Percentiles rank a stretch among this genome's conserved stretches.
Evolutionary conservation across 2,888 invertebrate species (phyloP).

Genomic region (Lepidochrysops patricia): DNA sequence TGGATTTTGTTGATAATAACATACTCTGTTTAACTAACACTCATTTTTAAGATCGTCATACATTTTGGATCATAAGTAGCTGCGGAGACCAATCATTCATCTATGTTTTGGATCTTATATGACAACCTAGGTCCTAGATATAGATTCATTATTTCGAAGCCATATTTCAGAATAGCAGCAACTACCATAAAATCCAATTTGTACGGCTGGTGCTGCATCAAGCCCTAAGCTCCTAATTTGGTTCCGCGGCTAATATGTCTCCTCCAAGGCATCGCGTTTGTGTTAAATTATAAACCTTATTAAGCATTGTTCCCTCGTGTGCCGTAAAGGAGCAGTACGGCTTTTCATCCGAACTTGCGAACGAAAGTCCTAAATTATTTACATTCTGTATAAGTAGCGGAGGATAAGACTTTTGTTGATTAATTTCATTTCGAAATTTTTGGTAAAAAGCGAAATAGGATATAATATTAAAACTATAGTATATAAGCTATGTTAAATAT

Average conservation of each 20-base stretch:
- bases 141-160: not conserved
- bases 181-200: not conserved
- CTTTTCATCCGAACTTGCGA: slow-evolving; percentile 35
- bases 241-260: slow-evolving; percentile 46
- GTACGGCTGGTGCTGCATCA: not conserved
- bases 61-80: too few relatives aligned
- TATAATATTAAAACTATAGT: too few relatives aligned
- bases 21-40: too few relatives aligned
- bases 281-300: slow-evolving; percentile 69
- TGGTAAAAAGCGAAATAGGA: too few relatives aligned
- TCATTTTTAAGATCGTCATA: too few relatives aligned
- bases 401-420: not conserved
- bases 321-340: slow-evolving; percentile 47
- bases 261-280: slow-evolving; percentile 38
- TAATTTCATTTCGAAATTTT: slow-evolving; percentile 1
- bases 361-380: slow-evolving; percentile 41
- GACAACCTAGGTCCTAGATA: too few relatives aligned
- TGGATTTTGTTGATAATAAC: too few relatives aligned
- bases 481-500: too few relatives aligned
- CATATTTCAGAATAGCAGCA: not conserved
- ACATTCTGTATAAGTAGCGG: slow-evolving; percentile 24
- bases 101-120: too few relatives aligned
- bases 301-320: slow-evolving; percentile 62
- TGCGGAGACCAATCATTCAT: too few relatives aligned
- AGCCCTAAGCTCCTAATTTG: slow-evolving; percentile 15